These are phyloP conservation scores for Lagocephalus sceleratus DNA, from an alignment of 2,797 vertebrate species.

Conservation along the genomic window DNA sequence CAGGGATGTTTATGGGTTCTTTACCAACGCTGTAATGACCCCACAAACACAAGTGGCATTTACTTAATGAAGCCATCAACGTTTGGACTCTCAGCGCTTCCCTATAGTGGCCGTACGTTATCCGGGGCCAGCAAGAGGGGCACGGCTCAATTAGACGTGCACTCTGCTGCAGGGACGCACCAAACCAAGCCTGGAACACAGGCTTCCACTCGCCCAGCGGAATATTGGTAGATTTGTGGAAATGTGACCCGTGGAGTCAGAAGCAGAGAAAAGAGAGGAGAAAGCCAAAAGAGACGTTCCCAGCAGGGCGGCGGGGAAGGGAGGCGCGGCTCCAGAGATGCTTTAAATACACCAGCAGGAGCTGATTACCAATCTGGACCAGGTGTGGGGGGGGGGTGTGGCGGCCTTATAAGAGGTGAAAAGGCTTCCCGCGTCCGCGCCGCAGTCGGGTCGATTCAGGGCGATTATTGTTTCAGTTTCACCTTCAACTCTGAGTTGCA, in stretches of 20 bases:
- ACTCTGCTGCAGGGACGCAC: background rate
- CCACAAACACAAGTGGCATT: conserved; percentile 61
- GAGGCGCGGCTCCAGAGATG: no score
- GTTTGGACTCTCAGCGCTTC: conserved; percentile 53
- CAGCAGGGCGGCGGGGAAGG: no score
- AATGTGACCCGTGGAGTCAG: conserved; percentile 34
- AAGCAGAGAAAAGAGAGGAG: conserved; percentile 5
- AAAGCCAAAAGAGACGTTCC: no score
- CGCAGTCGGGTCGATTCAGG: no score
- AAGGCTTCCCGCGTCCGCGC: no score
- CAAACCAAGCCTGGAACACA: conserved; percentile 10
- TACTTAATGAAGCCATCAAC: conserved; percentile 72
- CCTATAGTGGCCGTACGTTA: conserved; percentile 53
- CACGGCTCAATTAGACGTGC: conserved; percentile 44
- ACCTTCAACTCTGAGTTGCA: no score
- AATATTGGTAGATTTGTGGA: conserved; percentile 35
- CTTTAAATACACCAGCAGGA: no score
- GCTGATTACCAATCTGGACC: no score
- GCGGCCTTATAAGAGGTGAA: no score
- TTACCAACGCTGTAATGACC: conserved; percentile 61
- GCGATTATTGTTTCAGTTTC: no score
- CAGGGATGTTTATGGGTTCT: conserved; percentile 62
- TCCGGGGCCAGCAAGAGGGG: conserved; percentile 45
- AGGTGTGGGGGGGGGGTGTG: no score
- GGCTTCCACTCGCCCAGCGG: conserved; percentile 6